These are phyloP conservation scores for Heliconius nattereri DNA, from an alignment of 1,140 invertebrate genomes.

Conservation along the genomic window DNA sequence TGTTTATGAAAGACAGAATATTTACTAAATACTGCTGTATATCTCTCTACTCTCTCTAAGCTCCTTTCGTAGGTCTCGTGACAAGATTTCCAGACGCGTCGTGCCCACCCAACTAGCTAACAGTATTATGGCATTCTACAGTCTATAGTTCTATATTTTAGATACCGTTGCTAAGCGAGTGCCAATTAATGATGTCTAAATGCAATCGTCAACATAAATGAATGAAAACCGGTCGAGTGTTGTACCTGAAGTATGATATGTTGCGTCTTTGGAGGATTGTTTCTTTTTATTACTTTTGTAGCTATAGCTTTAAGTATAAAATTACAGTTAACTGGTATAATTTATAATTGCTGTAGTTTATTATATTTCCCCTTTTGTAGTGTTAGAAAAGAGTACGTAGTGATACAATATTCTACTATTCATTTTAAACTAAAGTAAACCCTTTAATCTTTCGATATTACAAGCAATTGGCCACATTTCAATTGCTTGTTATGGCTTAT, in stretches of 20 bases:
- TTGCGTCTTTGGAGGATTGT: neutral
- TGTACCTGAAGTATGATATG: neutral
- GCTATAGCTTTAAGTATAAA: neutral
- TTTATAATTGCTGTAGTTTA: too few species aligned
- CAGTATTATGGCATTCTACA: slow-evolving; percentile 38
- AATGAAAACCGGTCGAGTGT: slow-evolving; percentile 26
- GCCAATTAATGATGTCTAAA: slow-evolving; percentile 40
- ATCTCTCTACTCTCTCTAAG: neutral
- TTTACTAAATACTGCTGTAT: neutral
- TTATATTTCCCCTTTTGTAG: too few species aligned
- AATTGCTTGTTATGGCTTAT: too few species aligned
- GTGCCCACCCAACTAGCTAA: slow-evolving; percentile 41
- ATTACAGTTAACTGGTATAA: neutral
- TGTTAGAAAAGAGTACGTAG: too few species aligned
- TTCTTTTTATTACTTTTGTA: neutral
- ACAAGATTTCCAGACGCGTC: slow-evolving; percentile 32
- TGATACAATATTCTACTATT: too few species aligned
- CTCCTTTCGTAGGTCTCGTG: slow-evolving; percentile 19
- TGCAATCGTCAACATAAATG: slow-evolving; percentile 26
- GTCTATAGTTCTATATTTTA: slow-evolving; percentile 18
- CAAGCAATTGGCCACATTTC: too few species aligned
- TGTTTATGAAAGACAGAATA: neutral
- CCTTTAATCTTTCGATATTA: too few species aligned
- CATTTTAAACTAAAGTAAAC: too few species aligned
- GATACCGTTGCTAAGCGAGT: slow-evolving; percentile 35